Conservation (phyloP, 2,113 vertebrate species). For the Leptocoma aspasia region DNA sequence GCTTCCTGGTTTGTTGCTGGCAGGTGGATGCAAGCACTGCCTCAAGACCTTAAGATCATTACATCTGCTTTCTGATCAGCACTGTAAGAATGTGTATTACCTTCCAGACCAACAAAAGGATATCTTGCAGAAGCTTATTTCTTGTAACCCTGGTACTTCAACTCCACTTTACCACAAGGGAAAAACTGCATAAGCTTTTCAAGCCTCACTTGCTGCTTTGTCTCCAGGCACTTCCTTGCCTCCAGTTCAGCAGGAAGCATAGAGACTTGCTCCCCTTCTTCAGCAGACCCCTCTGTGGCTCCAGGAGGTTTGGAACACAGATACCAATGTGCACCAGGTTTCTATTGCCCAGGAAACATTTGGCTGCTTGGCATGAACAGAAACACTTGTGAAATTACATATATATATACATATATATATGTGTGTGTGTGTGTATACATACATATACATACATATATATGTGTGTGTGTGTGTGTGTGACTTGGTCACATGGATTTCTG, state of each 20-base stretch:
- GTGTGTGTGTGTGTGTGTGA: neutral
- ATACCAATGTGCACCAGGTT: neutral
- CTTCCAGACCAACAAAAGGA: slow-evolving; percentile 1
- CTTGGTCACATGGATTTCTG: neutral
- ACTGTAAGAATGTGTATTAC: neutral
- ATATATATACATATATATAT: accelerated
- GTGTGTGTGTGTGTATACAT: neutral
- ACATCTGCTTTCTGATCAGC: neutral
- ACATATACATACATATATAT: accelerated
- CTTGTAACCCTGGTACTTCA: neutral
- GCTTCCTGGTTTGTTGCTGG: neutral
- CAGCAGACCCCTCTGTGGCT: neutral
- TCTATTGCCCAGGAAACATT: neutral
- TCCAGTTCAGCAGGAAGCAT: neutral
- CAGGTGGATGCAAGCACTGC: neutral
- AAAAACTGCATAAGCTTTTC: slow-evolving; percentile 1
- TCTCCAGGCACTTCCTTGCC: neutral
- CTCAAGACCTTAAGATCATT: neutral
- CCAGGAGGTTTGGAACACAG: neutral
- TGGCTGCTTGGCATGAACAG: neutral
- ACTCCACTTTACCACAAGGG: neutral
- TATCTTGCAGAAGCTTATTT: slow-evolving; percentile 2
- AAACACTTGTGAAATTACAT: neutral
- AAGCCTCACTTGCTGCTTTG: neutral
- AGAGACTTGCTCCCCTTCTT: neutral